Percentiles rank a stretch among this genome's conserved stretches.
phyloP scores from a whole-genome alignment of 1,140 invertebrate species.

The Leptopilina boulardi region DNA sequence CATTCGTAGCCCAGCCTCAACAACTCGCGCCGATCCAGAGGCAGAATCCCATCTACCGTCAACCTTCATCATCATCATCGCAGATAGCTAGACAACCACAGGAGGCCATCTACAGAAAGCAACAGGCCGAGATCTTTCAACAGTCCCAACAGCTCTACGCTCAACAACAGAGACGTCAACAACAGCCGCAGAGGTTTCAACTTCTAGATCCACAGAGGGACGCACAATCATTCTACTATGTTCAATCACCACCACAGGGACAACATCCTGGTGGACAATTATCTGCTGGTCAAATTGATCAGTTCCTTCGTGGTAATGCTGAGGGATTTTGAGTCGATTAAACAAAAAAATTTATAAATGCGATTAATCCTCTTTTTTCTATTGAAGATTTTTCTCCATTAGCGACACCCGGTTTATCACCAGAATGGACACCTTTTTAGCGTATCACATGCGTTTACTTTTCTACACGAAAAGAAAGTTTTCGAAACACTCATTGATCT shows the following conservation, averaged over 20 bases:
- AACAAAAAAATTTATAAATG: no score
- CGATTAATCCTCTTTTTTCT: not conserved
- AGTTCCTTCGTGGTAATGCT: slow-evolving; percentile 85
- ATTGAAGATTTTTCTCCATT: not conserved
- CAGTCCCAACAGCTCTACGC: slow-evolving; percentile 85
- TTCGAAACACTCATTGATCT: no score
- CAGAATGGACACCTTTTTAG: no score
- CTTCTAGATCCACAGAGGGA: slow-evolving; percentile 69
- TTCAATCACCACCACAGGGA: slow-evolving; percentile 62
- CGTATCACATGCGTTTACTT: no score
- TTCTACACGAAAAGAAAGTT: no score
- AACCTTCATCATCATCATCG: slow-evolving; percentile 66
- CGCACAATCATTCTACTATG: slow-evolving; percentile 81
- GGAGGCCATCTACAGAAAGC: slow-evolving; percentile 83
- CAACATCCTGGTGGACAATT: slow-evolving; percentile 61
- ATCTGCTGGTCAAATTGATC: slow-evolving; percentile 84
- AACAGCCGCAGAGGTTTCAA: slow-evolving; percentile 75
- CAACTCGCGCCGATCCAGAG: slow-evolving; percentile 58
- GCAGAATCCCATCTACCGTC: slow-evolving; percentile 64
- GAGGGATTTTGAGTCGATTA: slow-evolving; percentile 77
- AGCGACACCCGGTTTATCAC: not conserved
- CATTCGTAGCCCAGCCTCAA: slow-evolving; percentile 81
- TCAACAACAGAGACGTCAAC: slow-evolving; percentile 82
- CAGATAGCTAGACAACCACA: slow-evolving; percentile 70
- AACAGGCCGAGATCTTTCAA: slow-evolving; percentile 81